Base-by-base conservation (phyloP, 2,797 vertebrate species). In the Micromesistius poutassou region DNA sequence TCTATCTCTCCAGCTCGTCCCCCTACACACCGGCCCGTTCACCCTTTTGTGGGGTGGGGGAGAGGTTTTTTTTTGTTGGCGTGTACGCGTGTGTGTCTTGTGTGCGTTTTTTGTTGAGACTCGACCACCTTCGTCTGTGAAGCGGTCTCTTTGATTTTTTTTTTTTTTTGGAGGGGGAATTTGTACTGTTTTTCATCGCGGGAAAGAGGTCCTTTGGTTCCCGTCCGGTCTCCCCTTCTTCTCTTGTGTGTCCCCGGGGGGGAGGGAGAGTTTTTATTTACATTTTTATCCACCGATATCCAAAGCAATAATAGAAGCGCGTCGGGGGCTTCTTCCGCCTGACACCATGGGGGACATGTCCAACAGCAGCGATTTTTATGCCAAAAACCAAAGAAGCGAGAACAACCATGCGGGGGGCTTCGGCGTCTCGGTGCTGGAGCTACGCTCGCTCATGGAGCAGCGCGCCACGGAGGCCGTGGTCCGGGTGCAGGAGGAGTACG, bases 321-420 rank as follows among this genome's bases (percentile, higher is more conserved):
- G 13, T 22, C 66, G 1, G 72, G 72, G 87, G 83, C n/a, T n/a
- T n/a, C n/a, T n/a, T 73, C 62, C 82, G 83, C 86, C 85, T 86
- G 86, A 91, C 85, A 87, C 90, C 87, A 99, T 99, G 98, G 98
- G 97, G 93, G 98, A 99, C 94, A 96, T 99, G 96, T 97, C 97
- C 79, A 99, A 99, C 89, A 99, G 97, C 74, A 99, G 97, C 73
- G 98, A 98, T 95, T 98, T 98, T 94, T 98, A 98, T 90, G 95
- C 96, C 93, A 99, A 99, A 96, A 99, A 98, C 97, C 98, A 98
- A 97, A 98, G 96, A 96, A 96, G 96, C 0, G 97, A 98, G 87
- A 94, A 87, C 78, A 96, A 95, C 94, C 96, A 96, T 94, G 96
- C 93, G 42, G 94, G 91, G 30, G 96, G 94, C 87, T 98, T 98